A percentile compares a stretch with the other conserved stretches of the same genome.
These are phyloP conservation scores for Drosophila yooni DNA, from an alignment of 2,888 invertebrate genomes.

Conservation along the genomic window DNA sequence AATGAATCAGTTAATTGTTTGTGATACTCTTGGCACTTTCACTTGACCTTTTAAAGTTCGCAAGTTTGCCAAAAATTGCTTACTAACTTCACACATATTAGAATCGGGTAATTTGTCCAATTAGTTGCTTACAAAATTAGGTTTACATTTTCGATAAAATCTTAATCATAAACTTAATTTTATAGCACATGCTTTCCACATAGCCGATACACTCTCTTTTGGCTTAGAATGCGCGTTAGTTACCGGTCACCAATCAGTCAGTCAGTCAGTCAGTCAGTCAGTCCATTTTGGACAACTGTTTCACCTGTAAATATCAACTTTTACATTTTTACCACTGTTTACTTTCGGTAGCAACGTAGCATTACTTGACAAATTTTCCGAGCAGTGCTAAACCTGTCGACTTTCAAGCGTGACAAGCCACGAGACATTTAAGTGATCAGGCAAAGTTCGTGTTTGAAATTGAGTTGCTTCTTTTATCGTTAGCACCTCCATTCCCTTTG, in stretches of 20 bases:
- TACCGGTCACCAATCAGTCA: background rate
- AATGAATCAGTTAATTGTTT: background rate
- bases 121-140: too few species aligned
- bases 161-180: background rate
- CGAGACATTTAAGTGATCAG: constrained; percentile 5
- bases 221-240: background rate
- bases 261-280: background rate
- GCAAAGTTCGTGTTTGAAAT: constrained; percentile 1
- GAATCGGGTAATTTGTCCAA: background rate
- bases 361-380: background rate
- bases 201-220: background rate
- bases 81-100: background rate
- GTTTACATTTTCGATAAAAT: too few species aligned
- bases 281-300: background rate
- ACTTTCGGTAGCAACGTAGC: background rate
- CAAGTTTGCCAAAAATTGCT: background rate
- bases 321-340: background rate
- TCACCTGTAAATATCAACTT: background rate
- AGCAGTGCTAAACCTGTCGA: background rate
- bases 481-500: background rate
- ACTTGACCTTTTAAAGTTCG: background rate
- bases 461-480: background rate
- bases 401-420: background rate
- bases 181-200: background rate
- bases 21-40: background rate